Conservation (phyloP, 2,888 invertebrate species). For the Carcina quercana region DNA sequence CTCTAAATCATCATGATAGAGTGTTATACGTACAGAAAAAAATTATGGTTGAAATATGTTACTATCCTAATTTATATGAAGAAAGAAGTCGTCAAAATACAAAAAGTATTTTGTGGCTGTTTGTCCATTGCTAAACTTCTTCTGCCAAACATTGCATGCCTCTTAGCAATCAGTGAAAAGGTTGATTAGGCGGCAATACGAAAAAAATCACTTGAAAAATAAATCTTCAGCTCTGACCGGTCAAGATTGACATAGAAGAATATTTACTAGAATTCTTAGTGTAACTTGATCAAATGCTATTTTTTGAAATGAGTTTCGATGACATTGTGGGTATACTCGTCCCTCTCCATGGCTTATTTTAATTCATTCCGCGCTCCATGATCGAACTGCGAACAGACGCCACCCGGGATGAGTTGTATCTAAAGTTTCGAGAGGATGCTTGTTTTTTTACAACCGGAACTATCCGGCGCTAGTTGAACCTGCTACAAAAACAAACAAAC, state of each 20-base stretch:
- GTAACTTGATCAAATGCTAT: not conserved
- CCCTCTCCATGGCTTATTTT: constrained; percentile 1
- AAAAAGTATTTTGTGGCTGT: too few relatives aligned
- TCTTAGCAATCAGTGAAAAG: too few relatives aligned
- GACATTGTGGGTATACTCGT: not conserved
- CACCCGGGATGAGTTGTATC: constrained; percentile 13
- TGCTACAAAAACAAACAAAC: too few relatives aligned
- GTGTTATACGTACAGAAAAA: not conserved
- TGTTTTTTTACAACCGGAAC: constrained; percentile 27
- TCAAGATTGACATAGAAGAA: not conserved
- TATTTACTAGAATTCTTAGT: not conserved
- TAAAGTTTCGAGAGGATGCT: constrained; percentile 27
- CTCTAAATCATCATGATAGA: not conserved
- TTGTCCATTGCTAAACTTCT: too few relatives aligned
- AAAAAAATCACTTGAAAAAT: too few relatives aligned
- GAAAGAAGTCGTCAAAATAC: too few relatives aligned
- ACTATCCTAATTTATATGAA: too few relatives aligned
- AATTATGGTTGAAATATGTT: too few relatives aligned
- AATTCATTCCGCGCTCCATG: too few relatives aligned
- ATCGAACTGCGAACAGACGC: constrained; percentile 11
- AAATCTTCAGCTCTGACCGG: not conserved
- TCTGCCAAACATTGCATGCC: too few relatives aligned
- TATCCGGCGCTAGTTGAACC: constrained; percentile 16
- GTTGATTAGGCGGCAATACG: too few relatives aligned
- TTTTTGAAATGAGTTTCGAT: not conserved